Conservation (phyloP, 2,113 vertebrate genomes). For the sheep (Ovis aries) region DNA sequence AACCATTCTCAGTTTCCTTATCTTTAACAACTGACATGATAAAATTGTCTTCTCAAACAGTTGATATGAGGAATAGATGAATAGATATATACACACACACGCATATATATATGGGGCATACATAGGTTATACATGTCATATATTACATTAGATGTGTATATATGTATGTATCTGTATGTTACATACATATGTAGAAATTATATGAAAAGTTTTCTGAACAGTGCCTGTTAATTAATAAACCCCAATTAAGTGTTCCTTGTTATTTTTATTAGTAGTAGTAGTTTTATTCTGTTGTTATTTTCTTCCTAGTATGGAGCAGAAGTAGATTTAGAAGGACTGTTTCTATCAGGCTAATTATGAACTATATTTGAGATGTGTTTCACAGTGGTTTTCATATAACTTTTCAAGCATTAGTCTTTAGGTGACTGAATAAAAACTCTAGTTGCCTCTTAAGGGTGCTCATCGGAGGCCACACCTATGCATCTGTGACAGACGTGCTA, state of each 20-base stretch:
- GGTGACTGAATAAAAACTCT: not conserved
- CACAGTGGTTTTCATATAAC: not conserved
- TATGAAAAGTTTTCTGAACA: not conserved
- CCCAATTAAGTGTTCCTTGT: not conserved
- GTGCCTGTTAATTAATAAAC: not conserved
- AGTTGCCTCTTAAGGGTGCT: not conserved
- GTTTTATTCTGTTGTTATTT: not conserved
- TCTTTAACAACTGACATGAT: not conserved
- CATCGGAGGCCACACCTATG: conserved; percentile 38
- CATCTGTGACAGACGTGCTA: conserved; percentile 37
- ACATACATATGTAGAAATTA: not conserved
- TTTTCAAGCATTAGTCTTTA: not conserved
- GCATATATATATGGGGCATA: not conserved
- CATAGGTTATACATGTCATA: not conserved
- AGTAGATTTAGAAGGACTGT: not conserved
- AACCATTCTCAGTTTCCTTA: not conserved
- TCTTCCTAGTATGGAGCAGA: not conserved
- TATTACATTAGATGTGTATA: not conserved
- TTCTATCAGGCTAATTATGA: not conserved
- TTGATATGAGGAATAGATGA: not conserved
- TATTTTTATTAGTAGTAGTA: not conserved
- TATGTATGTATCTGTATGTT: not conserved
- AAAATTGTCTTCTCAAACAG: not conserved
- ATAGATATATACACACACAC: rapidly evolving
- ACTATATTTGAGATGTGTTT: not conserved